Base-by-base conservation (phyloP, 2,113 vertebrate genomes). In the Rhegmatorhina hoffmannsi region DNA sequence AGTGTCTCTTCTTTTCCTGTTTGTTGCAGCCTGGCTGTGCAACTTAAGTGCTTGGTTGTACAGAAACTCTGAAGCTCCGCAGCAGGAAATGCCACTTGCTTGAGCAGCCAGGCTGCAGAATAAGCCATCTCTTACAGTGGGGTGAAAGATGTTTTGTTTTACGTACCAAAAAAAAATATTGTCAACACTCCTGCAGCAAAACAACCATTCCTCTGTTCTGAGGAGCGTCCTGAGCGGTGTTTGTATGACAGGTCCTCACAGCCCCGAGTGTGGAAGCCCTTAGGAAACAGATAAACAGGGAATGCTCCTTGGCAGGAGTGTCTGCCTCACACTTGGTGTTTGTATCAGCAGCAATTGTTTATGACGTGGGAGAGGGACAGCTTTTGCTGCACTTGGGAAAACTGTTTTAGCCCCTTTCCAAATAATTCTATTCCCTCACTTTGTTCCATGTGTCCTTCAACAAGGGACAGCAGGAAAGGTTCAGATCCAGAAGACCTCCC, bases 191-290 rank as follows among this genome's bases (percentile, higher is more conserved):
- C 36, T 76, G 82, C 66, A 80, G 74, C 10, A 16, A 13, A 90
- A 94, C 94, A 96, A 89, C 24, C 20, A 56, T 76, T 59, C 50
- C 68, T 88, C 34, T 95, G 93, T 97, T 95, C 44, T 79, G 62
- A 70, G 66, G 90, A 93, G 79, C 94, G 79, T 90, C 84, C 59
- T 34, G 63, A 90, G 83, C 77, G 14, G 43, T 62, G 74, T 84
- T 95, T 94, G 92, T 93, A 82, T 92, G 69, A 79, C 77, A 36
- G 75, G 40, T 34, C 58, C 86, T 89, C 36, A n/a, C 68, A 66
- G 9, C 50, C 75, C 68, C 0, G 0, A 77, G 72, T 28, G 36
- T 49, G 69, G 75, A 53, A 92, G 74, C 87, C 43, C 73, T 93
- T 94, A 26, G 24, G 62, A 87, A 96, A 86, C 40, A 59, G 84